These are phyloP conservation scores for Pollenia amentaria DNA, from an alignment of 2,888 invertebrate species.

Conservation along the genomic window DNA sequence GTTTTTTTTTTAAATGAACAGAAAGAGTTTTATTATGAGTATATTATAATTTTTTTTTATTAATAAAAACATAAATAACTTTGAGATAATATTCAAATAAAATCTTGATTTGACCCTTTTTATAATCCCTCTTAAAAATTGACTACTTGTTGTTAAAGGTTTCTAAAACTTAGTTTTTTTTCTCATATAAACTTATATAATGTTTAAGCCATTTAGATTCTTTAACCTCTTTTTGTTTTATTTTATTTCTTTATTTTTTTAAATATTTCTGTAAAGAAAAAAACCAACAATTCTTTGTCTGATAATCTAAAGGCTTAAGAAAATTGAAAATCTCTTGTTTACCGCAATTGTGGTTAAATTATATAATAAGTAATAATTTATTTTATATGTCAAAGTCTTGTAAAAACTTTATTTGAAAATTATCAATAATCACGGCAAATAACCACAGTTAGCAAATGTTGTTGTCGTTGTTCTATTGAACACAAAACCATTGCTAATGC, in stretches of 20 bases:
- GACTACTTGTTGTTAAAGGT: conserved; percentile 17
- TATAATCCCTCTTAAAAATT: conserved; percentile 18
- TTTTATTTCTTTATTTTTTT: not conserved
- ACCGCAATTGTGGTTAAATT: conserved; percentile 68
- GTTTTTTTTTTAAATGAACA: conserved; percentile 1
- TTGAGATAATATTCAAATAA: conserved; percentile 30
- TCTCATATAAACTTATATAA: not conserved
- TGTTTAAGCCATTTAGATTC: not conserved
- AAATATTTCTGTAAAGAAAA: not conserved
- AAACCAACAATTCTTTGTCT: conserved; percentile 26
- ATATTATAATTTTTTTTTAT: conserved; percentile 9
- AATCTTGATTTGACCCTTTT: conserved; percentile 34
- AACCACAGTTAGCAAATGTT: conserved; percentile 63
- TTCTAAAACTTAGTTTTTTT: not conserved
- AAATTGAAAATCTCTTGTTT: conserved; percentile 54
- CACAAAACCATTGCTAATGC: conserved; percentile 20
- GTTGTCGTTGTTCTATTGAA: conserved; percentile 20
- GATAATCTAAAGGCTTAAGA: conserved; percentile 20
- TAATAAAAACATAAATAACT: conserved; percentile 24
- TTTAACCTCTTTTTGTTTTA: not conserved
- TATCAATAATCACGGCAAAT: conserved; percentile 71
- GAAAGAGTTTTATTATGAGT: conserved; percentile 15
- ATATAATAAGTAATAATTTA: conserved; percentile 65
- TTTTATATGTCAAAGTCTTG: conserved; percentile 71
- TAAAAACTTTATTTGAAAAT: conserved; percentile 72